Percentiles rank a stretch among this genome's conserved stretches.
Conservation (phyloP, 2,113 vertebrate genomes). For the Trinectes maculatus region DNA sequence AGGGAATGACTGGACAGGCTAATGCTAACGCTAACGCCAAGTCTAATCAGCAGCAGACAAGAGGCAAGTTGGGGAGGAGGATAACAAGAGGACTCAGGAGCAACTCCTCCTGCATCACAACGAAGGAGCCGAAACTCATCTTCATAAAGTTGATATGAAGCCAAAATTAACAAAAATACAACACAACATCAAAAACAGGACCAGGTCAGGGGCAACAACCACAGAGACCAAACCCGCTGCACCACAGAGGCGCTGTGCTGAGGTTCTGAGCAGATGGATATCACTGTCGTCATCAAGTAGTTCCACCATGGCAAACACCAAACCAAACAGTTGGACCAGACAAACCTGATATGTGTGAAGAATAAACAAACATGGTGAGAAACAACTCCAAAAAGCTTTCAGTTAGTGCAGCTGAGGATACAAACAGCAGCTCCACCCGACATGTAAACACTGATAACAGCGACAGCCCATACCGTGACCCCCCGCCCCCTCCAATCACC, state of each 20-base stretch:
- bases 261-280: no score
- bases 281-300: no score
- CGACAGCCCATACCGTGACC: neutral
- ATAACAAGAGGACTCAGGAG: constrained; percentile 25
- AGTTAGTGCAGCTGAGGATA: neutral
- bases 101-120: constrained; percentile 39
- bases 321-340: neutral
- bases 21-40: constrained; percentile 65
- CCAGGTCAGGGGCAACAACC: no score
- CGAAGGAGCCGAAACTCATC: constrained; percentile 9
- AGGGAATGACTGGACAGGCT: constrained; percentile 56
- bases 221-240: no score
- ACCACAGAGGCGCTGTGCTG: no score
- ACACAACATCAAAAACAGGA: no score
- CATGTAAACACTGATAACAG: neutral
- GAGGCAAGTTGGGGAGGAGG: constrained; percentile 21
- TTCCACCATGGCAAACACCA: no score
- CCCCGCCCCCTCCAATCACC: neutral
- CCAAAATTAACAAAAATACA: no score
- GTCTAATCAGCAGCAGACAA: constrained; percentile 50
- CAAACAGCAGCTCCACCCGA: neutral
- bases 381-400: neutral
- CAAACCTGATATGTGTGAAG: neutral
- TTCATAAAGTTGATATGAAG: constrained; percentile 1
- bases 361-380: neutral